Conservation (phyloP, 2,113 vertebrate genomes). For the Nothoprocta perdicaria region DNA sequence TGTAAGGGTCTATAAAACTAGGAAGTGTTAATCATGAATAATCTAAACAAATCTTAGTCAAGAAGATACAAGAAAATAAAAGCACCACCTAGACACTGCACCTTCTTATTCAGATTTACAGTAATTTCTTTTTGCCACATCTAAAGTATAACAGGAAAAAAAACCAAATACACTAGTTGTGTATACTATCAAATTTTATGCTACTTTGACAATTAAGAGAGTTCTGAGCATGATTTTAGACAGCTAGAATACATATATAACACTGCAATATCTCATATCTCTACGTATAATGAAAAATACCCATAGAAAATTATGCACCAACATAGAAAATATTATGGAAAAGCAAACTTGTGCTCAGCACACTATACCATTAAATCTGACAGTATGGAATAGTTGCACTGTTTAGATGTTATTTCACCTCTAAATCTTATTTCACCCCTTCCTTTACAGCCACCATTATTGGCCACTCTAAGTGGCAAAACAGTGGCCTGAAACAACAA, state of each 20-base stretch:
- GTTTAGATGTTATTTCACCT: neutral
- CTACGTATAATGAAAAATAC: neutral
- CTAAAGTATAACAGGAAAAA: neutral
- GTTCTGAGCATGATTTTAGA: neutral
- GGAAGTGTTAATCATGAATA: neutral
- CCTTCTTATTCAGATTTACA: neutral
- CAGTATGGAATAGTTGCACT: neutral
- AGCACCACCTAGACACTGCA: neutral
- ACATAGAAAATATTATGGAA: neutral
- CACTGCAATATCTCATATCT: neutral
- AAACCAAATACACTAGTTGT: neutral
- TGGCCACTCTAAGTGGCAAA: neutral
- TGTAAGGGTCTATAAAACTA: slow-evolving; percentile 9
- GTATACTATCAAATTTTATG: neutral
- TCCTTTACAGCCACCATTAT: neutral
- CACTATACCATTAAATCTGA: neutral
- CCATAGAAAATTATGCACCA: neutral
- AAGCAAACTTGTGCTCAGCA: neutral
- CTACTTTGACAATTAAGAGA: neutral
- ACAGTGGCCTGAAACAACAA: neutral
- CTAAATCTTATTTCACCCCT: neutral
- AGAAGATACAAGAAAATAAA: slow-evolving; percentile 16
- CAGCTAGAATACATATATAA: neutral
- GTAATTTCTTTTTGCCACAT: neutral
- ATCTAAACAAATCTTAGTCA: neutral